phyloP scores from a whole-genome alignment of 2,888 invertebrate species.

The Cantharis lateralis region DNA sequence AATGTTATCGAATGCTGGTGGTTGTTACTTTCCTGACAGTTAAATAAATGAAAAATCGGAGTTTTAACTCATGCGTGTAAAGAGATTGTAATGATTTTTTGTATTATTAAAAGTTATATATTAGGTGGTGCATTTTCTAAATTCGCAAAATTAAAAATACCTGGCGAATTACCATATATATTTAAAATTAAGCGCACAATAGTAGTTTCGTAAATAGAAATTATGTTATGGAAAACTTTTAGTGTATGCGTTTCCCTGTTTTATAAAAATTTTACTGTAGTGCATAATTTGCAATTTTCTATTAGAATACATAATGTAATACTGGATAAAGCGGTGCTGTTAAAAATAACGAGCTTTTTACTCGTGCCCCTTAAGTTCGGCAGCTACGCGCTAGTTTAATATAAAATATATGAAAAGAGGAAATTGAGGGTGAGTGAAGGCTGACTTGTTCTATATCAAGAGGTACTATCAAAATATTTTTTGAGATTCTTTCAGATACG shows the following conservation, averaged over 20 bases:
- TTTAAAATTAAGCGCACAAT: background rate
- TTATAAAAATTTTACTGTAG: background rate
- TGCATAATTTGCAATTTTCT: constrained; percentile 18
- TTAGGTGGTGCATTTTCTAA: background rate
- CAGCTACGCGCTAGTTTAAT: constrained; percentile 28
- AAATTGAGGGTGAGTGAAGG: constrained; percentile 24
- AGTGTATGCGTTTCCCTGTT: background rate
- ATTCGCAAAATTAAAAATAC: background rate
- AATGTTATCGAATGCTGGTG: background rate
- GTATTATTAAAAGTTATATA: background rate
- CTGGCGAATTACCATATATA: background rate
- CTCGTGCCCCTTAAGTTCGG: constrained; percentile 21
- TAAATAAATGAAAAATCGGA: background rate
- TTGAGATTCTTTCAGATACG: constrained; percentile 15
- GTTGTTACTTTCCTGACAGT: background rate
- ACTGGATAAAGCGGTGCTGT: constrained; percentile 18
- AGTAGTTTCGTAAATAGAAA: background rate
- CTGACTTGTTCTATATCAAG: constrained; percentile 21
- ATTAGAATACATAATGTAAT: constrained; percentile 26
- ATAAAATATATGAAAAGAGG: constrained; percentile 26
- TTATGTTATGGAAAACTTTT: background rate
- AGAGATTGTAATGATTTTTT: background rate
- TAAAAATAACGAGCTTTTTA: constrained; percentile 29
- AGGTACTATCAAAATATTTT: constrained; percentile 11
- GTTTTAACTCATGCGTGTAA: background rate